phyloP scores from a whole-genome alignment of 2,888 invertebrate species.

The Dasypogon diadema region DNA sequence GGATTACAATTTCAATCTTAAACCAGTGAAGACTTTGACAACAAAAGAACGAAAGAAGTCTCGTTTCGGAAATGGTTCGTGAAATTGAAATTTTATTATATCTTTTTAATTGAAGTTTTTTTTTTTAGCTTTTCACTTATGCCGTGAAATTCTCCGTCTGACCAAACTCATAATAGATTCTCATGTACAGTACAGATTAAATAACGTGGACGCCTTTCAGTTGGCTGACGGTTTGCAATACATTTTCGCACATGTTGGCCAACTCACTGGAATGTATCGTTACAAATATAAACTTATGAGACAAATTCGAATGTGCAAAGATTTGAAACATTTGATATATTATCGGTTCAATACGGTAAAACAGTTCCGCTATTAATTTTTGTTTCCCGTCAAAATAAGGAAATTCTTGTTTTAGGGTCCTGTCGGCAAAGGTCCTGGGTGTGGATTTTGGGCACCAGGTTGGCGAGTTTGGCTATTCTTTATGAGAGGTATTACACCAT shows the following conservation, averaged over 20 bases:
- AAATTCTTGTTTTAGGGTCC: conserved; percentile 75
- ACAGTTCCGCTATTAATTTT: background rate
- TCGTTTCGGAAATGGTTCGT: conserved; percentile 89
- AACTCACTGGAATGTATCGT: conserved; percentile 99
- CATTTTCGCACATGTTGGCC: conserved; percentile 99
- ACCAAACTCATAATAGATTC: conserved; percentile 99
- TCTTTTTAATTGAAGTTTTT: conserved; percentile 41
- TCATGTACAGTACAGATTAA: conserved; percentile 98
- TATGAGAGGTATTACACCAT: conserved; percentile 98
- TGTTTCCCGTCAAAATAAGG: background rate
- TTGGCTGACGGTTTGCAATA: conserved; percentile 98
- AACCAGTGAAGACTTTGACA: conserved; percentile 98
- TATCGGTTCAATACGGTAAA: conserved; percentile 97
- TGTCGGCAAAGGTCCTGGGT: conserved; percentile 98
- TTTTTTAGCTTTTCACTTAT: conserved; percentile 93
- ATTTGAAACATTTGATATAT: conserved; percentile 98
- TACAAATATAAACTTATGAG: conserved; percentile 99
- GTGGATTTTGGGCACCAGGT: conserved; percentile 98
- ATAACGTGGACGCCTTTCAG: conserved; percentile 99
- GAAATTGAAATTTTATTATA: conserved; percentile 17
- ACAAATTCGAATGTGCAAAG: conserved; percentile 99
- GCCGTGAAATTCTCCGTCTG: conserved; percentile 97
- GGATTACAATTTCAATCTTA: conserved; percentile 99
- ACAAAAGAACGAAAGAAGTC: conserved; percentile 99
- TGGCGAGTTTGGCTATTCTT: conserved; percentile 99